A percentile compares a stretch with the other conserved stretches of the same genome.
Evolutionary conservation across 2,888 invertebrate species (phyloP).

Genomic region (Morpho achilles): DNA sequence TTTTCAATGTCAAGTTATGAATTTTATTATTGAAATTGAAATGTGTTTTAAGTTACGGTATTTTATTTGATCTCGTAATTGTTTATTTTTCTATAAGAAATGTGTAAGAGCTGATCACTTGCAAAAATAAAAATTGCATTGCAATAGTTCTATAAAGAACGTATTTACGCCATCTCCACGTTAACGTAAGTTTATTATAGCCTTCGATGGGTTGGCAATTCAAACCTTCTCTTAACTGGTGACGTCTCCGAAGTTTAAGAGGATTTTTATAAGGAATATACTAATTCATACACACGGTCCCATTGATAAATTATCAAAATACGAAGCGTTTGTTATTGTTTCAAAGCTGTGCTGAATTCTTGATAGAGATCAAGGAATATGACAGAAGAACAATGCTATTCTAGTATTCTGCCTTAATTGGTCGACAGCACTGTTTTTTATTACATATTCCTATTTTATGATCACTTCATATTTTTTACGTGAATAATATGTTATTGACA

Average conservation of each 20-base stretch:
- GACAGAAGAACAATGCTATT: too few relatives aligned
- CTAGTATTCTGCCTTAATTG: too few relatives aligned
- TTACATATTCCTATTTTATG: too few relatives aligned
- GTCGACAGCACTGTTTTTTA: too few relatives aligned
- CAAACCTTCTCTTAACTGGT: conserved; percentile 37
- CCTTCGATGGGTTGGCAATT: conserved; percentile 33
- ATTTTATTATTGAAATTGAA: neutral
- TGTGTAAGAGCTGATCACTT: conserved; percentile 7
- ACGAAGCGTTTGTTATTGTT: too few relatives aligned
- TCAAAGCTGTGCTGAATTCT: too few relatives aligned
- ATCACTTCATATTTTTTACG: too few relatives aligned
- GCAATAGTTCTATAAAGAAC: neutral
- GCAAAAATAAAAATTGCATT: neutral
- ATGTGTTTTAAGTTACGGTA: conserved; percentile 13
- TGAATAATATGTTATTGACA: too few relatives aligned
- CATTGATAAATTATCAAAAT: too few relatives aligned
- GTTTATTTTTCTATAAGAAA: conserved; percentile 8
- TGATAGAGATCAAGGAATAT: too few relatives aligned
- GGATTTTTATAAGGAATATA: neutral
- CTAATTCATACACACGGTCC: neutral
- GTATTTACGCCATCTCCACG: conserved; percentile 3
- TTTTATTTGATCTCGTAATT: neutral
- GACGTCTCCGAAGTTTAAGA: conserved; percentile 38
- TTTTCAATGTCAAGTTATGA: neutral
- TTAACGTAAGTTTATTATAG: conserved; percentile 33